phyloP scores from a whole-genome alignment of 2,797 vertebrate genomes.

The Esox masquinongy region DNA sequence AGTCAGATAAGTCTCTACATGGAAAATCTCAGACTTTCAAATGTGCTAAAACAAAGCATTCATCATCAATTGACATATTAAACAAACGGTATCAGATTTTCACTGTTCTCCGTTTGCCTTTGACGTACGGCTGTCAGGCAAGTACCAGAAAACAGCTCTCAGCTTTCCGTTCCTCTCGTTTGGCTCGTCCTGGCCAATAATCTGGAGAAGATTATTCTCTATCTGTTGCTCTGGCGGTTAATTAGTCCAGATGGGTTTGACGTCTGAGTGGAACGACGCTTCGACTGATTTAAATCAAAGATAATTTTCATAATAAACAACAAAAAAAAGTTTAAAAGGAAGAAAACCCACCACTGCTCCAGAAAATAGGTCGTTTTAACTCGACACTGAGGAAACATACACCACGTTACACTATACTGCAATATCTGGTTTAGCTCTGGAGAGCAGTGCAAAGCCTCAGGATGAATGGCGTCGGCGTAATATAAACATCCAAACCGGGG shows the following conservation, averaged over 20 bases:
- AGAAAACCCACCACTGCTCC: not conserved
- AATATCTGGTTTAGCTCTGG: conserved; percentile 20
- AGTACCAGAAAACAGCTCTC: conserved; percentile 18
- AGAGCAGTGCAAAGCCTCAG: not conserved
- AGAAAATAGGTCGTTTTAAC: not conserved
- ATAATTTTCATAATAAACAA: conserved; percentile 28
- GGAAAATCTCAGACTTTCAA: conserved; percentile 6
- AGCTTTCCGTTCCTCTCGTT: conserved; percentile 22
- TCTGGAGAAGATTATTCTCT: conserved; percentile 7
- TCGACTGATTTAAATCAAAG: conserved; percentile 20
- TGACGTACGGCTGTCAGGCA: conserved; percentile 38
- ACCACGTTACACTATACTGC: conserved; percentile 17
- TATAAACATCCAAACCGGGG: conserved; percentile 16
- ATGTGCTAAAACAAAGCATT: conserved; percentile 9
- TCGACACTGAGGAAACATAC: conserved; percentile 14
- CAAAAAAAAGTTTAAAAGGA: not conserved
- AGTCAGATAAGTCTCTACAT: conserved; percentile 12
- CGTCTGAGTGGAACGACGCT: conserved; percentile 19
- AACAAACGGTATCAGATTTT: conserved; percentile 13
- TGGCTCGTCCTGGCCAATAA: conserved; percentile 31
- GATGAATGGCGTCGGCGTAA: conserved; percentile 18
- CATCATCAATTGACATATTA: not conserved
- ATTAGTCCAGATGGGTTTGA: conserved; percentile 25
- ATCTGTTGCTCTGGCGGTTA: not conserved
- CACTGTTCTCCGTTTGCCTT: conserved; percentile 13